Percentiles rank a stretch among this genome's conserved stretches.
phyloP scores from a whole-genome alignment of 2,797 vertebrate genomes.

The Sciurus carolinensis region DNA sequence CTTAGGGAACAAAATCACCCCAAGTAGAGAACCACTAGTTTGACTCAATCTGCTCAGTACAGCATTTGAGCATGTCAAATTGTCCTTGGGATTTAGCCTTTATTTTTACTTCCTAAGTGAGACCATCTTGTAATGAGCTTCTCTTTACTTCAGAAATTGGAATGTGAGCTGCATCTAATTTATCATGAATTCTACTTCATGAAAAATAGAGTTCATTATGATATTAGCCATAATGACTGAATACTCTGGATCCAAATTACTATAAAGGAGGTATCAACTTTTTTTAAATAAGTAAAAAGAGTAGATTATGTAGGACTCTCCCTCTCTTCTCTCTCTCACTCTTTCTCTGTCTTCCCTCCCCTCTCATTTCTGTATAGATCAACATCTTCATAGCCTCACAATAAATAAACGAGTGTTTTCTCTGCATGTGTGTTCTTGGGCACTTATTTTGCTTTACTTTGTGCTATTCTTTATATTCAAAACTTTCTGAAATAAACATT shows the following conservation, averaged over 20 bases:
- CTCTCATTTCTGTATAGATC: not conserved
- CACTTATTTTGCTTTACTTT: slow-evolving; percentile 16
- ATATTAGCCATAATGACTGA: slow-evolving; percentile 43
- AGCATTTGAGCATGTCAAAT: not conserved
- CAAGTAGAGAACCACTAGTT: not conserved
- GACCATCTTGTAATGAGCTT: slow-evolving; percentile 19
- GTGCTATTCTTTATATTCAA: slow-evolving; percentile 31
- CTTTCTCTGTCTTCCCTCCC: not conserved
- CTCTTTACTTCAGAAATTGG: slow-evolving; percentile 26
- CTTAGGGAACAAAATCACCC: not conserved
- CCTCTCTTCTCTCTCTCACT: not conserved
- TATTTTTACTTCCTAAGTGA: not conserved
- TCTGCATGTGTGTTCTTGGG: not conserved
- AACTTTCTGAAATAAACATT: slow-evolving; percentile 10
- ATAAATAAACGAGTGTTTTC: slow-evolving; percentile 27
- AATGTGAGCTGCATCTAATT: slow-evolving; percentile 37
- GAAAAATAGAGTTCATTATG: slow-evolving; percentile 34
- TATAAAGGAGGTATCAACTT: not conserved
- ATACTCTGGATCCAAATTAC: slow-evolving; percentile 32
- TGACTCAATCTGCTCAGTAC: not conserved
- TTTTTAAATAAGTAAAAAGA: slow-evolving; percentile 45
- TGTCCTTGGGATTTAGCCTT: not conserved
- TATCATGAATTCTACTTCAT: slow-evolving; percentile 53
- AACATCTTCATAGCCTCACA: not conserved
- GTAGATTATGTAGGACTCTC: not conserved